phyloP scores from a whole-genome alignment of 2,113 vertebrate species.

The Apus apus region DNA sequence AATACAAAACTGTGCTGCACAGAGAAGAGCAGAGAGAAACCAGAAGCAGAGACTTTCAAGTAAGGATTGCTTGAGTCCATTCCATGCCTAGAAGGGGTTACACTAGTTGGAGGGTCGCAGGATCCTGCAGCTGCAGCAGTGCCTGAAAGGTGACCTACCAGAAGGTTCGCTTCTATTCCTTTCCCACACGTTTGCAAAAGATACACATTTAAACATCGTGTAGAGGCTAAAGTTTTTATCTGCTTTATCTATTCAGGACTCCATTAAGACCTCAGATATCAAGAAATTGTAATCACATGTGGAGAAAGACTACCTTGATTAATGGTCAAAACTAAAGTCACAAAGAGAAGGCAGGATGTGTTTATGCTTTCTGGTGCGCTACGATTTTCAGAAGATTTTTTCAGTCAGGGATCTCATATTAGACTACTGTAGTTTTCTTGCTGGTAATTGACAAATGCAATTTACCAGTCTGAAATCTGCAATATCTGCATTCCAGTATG shows the following conservation, averaged over 20 bases:
- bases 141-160: neutral
- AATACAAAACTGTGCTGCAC: neutral
- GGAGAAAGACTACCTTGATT: neutral
- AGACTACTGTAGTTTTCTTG: neutral
- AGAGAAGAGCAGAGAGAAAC: neutral
- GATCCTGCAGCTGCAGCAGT: neutral
- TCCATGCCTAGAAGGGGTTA: neutral
- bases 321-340: neutral
- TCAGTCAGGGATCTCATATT: neutral
- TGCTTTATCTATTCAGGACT: neutral
- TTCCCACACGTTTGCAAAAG: neutral
- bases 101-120: too few species aligned
- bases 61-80: neutral
- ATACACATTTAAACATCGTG: fast-evolving
- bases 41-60: neutral
- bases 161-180: neutral
- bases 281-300: neutral
- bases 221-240: neutral
- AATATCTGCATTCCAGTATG: conserved; percentile 46
- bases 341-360: neutral
- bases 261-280: neutral
- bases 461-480: conserved; percentile 76
- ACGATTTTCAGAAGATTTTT: neutral
- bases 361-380: neutral
- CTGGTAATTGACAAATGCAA: neutral